Conservation (phyloP, 1,140 invertebrate genomes). For the Olivierus martensii region DNA sequence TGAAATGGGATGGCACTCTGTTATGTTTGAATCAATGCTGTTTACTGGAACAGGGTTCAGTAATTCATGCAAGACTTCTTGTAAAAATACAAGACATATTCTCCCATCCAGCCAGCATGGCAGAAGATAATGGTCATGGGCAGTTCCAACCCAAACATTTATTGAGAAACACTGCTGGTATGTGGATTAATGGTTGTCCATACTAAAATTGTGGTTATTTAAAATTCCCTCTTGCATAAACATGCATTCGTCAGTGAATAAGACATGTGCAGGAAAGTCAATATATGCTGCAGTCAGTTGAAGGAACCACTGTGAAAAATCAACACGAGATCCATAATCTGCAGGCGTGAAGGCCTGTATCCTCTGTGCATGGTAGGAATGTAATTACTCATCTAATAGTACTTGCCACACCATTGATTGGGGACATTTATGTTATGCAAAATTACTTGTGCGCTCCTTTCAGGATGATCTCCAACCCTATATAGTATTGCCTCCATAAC, state of each 20-base stretch:
- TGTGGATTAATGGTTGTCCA: neutral
- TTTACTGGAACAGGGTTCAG: no score
- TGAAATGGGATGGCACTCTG: no score
- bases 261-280: neutral
- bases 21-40: no score
- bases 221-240: neutral
- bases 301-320: neutral
- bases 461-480: neutral
- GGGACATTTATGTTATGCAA: neutral
- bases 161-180: no score
- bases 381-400: neutral
- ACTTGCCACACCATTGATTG: neutral
- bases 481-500: neutral
- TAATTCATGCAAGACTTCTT: no score
- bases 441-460: neutral
- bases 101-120: no score
- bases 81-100: no score
- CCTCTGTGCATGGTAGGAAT: neutral
- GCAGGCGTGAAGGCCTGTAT: neutral
- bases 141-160: no score
- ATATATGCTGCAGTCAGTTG: neutral
- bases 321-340: neutral
- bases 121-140: no score
- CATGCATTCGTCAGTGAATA: neutral
- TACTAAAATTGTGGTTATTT: neutral